Base-by-base conservation (phyloP, 2,797 vertebrate genomes). In the Sebastes diaconus region DNA sequence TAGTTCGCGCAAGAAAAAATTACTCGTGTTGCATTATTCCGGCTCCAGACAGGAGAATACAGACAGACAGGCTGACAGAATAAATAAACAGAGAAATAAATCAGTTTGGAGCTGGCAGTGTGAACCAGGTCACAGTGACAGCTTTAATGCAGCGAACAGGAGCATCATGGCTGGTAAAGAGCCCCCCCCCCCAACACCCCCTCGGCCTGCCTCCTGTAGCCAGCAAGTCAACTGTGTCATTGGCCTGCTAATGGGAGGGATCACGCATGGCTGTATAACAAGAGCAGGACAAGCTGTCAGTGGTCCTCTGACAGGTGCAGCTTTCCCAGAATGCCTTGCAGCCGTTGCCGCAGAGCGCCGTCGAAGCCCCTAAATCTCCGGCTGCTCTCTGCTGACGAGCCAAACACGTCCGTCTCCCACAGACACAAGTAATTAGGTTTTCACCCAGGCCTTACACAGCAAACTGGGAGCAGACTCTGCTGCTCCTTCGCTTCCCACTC, bases 211-310 rank as follows among this genome's bases (percentile, higher is more conserved):
- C 81, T 77, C 86, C 88, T 30, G 75, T 6, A 69, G 89, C 81
- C 84, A 77, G 74, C 81, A 83, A 91, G 85, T 92, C 88, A 90
- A 80, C 84, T 87, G 88, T 93, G 88, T 90, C 88, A 91, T 90
- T 90, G 92, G 85, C 84, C 87, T 77, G 84, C 88, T 93, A 92
- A 93, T 91, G 86, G 87, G 83, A 80, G 85, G 81, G 81, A 86
- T 89, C 89, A 88, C 81, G 74, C 88, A 75, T 85, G 87, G 90
- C 86, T 84, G 85, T 92, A 89, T 88, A 92, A 92, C 88, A 90
- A 90, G 91, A 92, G 84, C 87, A 86, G 78, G 87, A 88, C 83
- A 90, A 87, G 92, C 91, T 92, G 93, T 90, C 90, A 86, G 84
- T 4, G 83, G 70, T 80, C 84, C 72, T 90, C 77, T 88, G 91